Percentiles rank a stretch among this genome's conserved stretches.
Evolutionary conservation across 2,113 vertebrate genomes (phyloP).

Genomic region (Xenopus laevis): DNA sequence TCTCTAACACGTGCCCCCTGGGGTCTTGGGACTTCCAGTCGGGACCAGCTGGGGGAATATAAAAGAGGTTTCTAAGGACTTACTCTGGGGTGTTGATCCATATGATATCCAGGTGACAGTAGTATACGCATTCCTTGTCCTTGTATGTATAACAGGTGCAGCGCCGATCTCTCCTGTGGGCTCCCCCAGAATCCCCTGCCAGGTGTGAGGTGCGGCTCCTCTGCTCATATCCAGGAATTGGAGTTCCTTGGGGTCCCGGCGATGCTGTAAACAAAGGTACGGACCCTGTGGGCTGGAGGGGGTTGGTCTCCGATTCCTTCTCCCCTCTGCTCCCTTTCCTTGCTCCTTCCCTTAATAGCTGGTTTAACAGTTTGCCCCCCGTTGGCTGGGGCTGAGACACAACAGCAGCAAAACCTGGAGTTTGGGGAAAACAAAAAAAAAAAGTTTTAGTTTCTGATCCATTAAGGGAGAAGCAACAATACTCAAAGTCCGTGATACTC

Average conservation of each 20-base stretch:
- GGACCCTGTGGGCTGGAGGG: constrained; percentile 2
- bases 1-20: too few species aligned
- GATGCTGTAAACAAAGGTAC: constrained; percentile 12
- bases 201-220: constrained; percentile 1
- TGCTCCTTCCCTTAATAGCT: constrained; percentile 20
- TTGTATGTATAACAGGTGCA: constrained; percentile 89
- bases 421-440: not conserved
- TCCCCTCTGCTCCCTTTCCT: constrained; percentile 12
- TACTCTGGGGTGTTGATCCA: constrained; percentile 94
- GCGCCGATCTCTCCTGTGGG: constrained; percentile 62
- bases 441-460: too few species aligned
- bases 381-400: constrained; percentile 39
- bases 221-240: constrained; percentile 36
- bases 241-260: constrained; percentile 35
- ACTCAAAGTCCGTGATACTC: too few species aligned
- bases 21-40: too few species aligned
- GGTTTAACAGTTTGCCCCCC: constrained; percentile 8
- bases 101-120: constrained; percentile 93
- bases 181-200: constrained; percentile 1
- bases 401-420: constrained; percentile 54
- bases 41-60: too few species aligned
- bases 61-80: constrained; percentile 58
- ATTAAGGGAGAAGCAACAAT: too few species aligned
- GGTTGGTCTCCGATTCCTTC: constrained; percentile 11
- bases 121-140: constrained; percentile 93